Base-by-base conservation (phyloP, 2,888 invertebrate genomes). In the Cheilosia grossa region DNA sequence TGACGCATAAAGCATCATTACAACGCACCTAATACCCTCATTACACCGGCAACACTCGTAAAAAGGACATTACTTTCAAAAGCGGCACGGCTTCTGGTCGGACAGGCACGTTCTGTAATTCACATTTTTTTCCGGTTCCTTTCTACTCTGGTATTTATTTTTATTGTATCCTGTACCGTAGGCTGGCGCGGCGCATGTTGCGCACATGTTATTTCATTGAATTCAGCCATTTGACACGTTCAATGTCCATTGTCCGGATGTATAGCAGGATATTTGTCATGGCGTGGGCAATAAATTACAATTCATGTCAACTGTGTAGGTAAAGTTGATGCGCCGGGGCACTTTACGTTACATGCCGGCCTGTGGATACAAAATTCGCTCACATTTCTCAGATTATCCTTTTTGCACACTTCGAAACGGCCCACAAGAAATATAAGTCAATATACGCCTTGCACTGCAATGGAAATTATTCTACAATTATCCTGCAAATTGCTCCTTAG, bases 151-250 rank as follows among this genome's bases (percentile, higher is more conserved):
- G 69, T 30, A 74, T 75, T 80, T 80, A 70, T 83, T 70, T 83
- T 83, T 83, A 64, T 80, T 82, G 5, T 24, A 64, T 73, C 33
- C 64, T 0, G 56, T 63, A n/a, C 54, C 54, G 49, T 81, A 47
- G 49, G 51, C 3, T 40, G 19, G 19, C 2, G 15, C 24, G n/a
- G 58, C 33, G 49, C 61, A 27, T 4, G 44, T n/a, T 30, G 58
- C 21, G 15, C 30, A 24, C 61, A 59, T 63, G 67, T 67, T 49
- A 78, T 73, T 78, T 58, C 73, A 73, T 78, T 82, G 82, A 78
- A 80, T 66, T 54, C 58, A 53, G 42, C 30, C 69, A 75, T 83
- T 83, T 83, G 83, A 83, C 83, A 83, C 83, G 74, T 74, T 54
- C 64, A 79, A 42, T 69, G 73, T 9, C 47, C 70, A 63, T 72